These are phyloP conservation scores for Omphaloscelis lunosa DNA, from an alignment of 2,888 invertebrate genomes.

Conservation along the genomic window DNA sequence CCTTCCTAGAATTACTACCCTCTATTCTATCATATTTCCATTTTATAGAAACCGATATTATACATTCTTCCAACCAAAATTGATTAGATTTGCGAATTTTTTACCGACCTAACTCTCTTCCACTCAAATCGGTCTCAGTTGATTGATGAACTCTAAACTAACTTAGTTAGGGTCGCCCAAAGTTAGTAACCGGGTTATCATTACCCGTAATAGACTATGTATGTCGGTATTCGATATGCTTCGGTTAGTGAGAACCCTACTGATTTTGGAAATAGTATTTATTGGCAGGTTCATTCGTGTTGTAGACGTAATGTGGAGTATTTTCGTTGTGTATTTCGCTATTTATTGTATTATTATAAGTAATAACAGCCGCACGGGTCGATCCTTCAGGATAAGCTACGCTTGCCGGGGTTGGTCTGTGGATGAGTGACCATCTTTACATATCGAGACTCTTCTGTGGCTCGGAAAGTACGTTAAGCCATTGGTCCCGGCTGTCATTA, in stretches of 20 bases:
- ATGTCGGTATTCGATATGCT: conserved; percentile 3
- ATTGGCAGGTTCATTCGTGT: not conserved
- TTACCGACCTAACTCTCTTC: conserved; percentile 29
- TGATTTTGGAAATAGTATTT: conserved; percentile 7
- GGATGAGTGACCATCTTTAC: no score
- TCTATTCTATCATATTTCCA: not conserved
- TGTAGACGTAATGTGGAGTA: not conserved
- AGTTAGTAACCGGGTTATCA: conserved; percentile 53
- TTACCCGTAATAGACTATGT: conserved; percentile 37
- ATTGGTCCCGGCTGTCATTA: no score
- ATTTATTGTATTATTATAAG: no score
- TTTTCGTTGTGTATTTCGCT: not conserved
- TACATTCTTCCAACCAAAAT: conserved; percentile 15
- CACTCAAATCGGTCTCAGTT: conserved; percentile 29
- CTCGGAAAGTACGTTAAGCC: no score
- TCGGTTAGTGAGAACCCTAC: conserved; percentile 8
- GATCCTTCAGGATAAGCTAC: no score
- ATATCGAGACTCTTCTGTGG: no score
- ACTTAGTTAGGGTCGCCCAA: conserved; percentile 53
- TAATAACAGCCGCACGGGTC: no score
- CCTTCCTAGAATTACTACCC: not conserved
- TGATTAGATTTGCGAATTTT: conserved; percentile 45
- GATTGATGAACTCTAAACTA: conserved; percentile 59
- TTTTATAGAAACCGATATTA: not conserved
- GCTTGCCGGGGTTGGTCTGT: no score